Base-by-base conservation (phyloP, 2,888 invertebrate genomes). In the Melieria crassipennis region DNA sequence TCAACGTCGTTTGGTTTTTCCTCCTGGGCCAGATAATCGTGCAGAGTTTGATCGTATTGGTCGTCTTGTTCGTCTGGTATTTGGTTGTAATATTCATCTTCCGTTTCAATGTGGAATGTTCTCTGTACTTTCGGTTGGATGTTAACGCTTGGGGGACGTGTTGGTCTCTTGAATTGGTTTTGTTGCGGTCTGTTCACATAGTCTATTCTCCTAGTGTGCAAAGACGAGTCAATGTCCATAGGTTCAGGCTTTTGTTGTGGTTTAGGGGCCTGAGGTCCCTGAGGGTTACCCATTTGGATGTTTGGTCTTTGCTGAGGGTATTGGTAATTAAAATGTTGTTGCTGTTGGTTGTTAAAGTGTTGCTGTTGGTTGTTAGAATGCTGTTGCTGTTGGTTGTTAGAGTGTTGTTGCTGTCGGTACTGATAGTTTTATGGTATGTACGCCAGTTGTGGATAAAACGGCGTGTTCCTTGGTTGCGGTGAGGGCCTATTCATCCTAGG, bases 101-200 rank as follows among this genome's bases (percentile, higher is more conserved):
- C 50, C 11, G 50, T 10, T 50, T 50, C 50, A 50, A 69, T 69
- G 46, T 65, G 70, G 52, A 70, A 70, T 13, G 58, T 70, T 57
- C 70, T 70, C 48, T 71, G 61, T 9, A n/a, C 55, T 30, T 71
- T 66, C 5, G 13, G 6, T 55, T 46, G 62, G 45, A 60, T 45
- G 5, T 60, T 48, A 45, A 30, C 13, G 10, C 43, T 56, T 7
- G 30, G 62, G 48, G 30, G 6, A 2, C 30, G 30, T 30, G 30
- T 30, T 30, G 30, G 30, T 30, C 30, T n/a, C 13, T 16, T 45
- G 43, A 57, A 43, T 66, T 56, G 45, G 47, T 60, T 70, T 47
- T 52, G 65, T 52, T 66, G 55, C 13, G 70, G 65, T 61, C 65
- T 57, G 42, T 70, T 70, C 58, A 65, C 60, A 13, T 70, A 70